Evolutionary conservation across 1,140 invertebrate species (phyloP).

Genomic region (Drosophila chauvacae): DNA sequence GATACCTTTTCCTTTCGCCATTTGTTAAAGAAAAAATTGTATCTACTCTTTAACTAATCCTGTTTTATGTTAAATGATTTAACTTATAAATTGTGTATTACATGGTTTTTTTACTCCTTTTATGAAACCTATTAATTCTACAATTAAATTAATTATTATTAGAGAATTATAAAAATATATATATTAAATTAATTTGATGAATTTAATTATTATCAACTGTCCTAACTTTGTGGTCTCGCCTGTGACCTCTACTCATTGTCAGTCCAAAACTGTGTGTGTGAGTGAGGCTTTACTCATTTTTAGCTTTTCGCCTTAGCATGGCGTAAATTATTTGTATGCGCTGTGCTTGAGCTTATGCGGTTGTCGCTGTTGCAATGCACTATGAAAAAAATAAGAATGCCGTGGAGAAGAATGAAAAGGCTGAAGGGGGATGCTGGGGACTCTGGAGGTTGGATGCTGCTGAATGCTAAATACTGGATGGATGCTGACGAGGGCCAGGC

Average conservation of each 20-base stretch:
- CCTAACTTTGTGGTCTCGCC: constrained; percentile 11
- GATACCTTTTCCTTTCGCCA: no score
- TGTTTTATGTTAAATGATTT: no score
- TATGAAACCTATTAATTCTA: no score
- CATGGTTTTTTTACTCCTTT: no score
- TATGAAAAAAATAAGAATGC: constrained; percentile 51
- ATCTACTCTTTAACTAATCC: no score
- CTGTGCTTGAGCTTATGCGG: constrained; percentile 64
- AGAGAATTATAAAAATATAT: no score
- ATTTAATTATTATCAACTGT: background rate
- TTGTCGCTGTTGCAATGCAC: constrained; percentile 40
- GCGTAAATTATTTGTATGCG: constrained; percentile 79
- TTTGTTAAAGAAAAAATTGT: no score
- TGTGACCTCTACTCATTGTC: constrained; percentile 33
- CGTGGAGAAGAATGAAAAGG: constrained; percentile 68
- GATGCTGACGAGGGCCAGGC: constrained; percentile 32
- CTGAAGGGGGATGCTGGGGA: constrained; percentile 35
- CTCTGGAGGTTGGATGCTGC: constrained; percentile 36
- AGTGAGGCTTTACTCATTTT: constrained; percentile 72
- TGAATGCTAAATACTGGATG: constrained; percentile 29
- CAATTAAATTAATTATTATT: background rate
- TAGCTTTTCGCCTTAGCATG: constrained; percentile 73
- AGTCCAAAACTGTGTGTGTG: constrained; percentile 12
- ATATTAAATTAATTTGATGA: background rate
- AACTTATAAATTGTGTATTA: no score